phyloP scores from a whole-genome alignment of 2,888 invertebrate species.

The Mythimna ferrago region DNA sequence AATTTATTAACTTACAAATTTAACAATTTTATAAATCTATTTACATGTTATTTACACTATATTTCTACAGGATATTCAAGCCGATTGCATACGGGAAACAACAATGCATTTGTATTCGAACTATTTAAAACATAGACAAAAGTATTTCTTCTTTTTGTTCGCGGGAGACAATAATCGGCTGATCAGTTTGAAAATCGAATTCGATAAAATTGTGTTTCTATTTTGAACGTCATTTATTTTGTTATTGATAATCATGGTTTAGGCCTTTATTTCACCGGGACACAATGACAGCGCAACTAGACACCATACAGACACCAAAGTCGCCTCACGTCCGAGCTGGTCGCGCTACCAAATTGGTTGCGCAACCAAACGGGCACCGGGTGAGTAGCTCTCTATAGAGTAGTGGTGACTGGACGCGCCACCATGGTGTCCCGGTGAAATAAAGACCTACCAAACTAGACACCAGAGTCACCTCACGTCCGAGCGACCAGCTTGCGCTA shows the following conservation, averaged over 20 bases:
- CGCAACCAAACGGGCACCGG: too few relatives aligned
- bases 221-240: constrained; percentile 16
- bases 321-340: too few relatives aligned
- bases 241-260: background rate
- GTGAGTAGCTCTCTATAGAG: too few relatives aligned
- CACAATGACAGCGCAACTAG: too few relatives aligned
- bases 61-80: constrained; percentile 19
- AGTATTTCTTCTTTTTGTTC: background rate
- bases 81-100: background rate
- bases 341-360: too few relatives aligned
- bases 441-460: too few relatives aligned
- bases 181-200: constrained; percentile 17
- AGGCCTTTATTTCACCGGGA: too few relatives aligned
- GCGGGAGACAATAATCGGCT: constrained; percentile 4
- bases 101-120: constrained; percentile 2
- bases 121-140: background rate
- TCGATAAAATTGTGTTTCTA: constrained; percentile 44
- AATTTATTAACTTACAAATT: constrained; percentile 73
- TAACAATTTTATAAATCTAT: constrained; percentile 73
- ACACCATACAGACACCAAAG: too few relatives aligned
- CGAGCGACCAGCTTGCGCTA: too few relatives aligned
- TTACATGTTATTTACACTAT: constrained; percentile 68
- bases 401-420: too few relatives aligned
- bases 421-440: too few relatives aligned
- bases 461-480: too few relatives aligned